Percentiles rank a stretch among this genome's conserved stretches.
These are phyloP conservation scores for Vulpes lagopus DNA, from an alignment of 2,113 vertebrate genomes.

Conservation along the genomic window DNA sequence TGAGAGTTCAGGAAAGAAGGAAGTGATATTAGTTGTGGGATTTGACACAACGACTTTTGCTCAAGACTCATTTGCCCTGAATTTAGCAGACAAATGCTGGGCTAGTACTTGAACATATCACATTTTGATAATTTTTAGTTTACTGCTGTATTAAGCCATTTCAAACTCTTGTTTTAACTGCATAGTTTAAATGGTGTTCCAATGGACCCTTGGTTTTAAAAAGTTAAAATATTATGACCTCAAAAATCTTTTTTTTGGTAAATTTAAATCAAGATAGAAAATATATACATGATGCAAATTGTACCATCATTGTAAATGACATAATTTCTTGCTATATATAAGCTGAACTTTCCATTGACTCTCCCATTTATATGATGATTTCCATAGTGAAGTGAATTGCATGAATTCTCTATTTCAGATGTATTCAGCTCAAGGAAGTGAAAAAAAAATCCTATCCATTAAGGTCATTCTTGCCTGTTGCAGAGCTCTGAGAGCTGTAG, in stretches of 20 bases:
- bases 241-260: background rate
- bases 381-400: slow-evolving; percentile 22
- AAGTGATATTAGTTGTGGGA: background rate
- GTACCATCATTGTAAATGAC: slow-evolving; percentile 52
- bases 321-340: slow-evolving; percentile 69
- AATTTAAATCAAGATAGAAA: slow-evolving; percentile 52
- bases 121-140: background rate
- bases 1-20: background rate
- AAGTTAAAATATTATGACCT: slow-evolving; percentile 27
- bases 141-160: background rate
- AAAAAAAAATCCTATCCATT: slow-evolving; percentile 44
- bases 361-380: slow-evolving; percentile 63
- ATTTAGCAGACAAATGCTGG: background rate
- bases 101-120: background rate
- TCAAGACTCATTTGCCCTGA: background rate
- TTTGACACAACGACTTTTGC: background rate
- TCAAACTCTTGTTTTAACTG: background rate
- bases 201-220: background rate
- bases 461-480: slow-evolving; percentile 18
- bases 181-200: slow-evolving; percentile 28
- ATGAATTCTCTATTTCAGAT: slow-evolving; percentile 59
- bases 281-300: slow-evolving; percentile 22
- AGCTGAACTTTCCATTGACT: slow-evolving; percentile 61
- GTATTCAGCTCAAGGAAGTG: slow-evolving; percentile 57
- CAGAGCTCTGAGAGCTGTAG: slow-evolving; percentile 74